Evolutionary conservation across 2,888 invertebrate species (phyloP), one percentile per base, ranked within the genome.

Genomic region (Morinoia aosen): DNA sequence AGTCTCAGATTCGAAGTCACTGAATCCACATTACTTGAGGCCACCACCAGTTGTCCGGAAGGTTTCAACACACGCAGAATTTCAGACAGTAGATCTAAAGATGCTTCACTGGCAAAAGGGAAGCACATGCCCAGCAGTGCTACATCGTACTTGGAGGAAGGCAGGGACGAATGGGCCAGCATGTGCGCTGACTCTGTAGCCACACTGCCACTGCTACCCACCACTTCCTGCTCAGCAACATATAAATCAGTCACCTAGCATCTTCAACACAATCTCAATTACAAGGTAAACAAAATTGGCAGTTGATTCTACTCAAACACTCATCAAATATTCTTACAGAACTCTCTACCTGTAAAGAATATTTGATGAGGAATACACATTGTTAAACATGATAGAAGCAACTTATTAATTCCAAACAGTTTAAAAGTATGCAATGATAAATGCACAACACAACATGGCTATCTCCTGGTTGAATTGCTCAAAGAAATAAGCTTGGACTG

Each of bases 121-220:
- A 96, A 95, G 40, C 96, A 88, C 48, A 96, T 95, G 48, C 96
- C 96, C 19, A 95, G 95, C 88, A 96, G 95, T 1, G 96, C 96
- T 64, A 95, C 76, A 95, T 96, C 96, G 56, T 96, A 96, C 88
- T 88, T 94, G 88, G 96, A 95, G 25, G 61, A 64, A 7, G 95
- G 40, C 94, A 96, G 96, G 48, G 58, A 90, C 4, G 96, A 96
- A 39, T 91, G n/a, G 16, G 48, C 48, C 58, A 96, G 90, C 96
- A 96, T 96, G 48, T 96, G 96, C 11, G 96, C 91, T 88, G 96
- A 96, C 64, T 96, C 96, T 16, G 96, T 96, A 57, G 96, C 94
- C n/a, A 96, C 96, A 57, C 95, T 95, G 5, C 96, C 96, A n/a
- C 90, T 48, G 11, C 61, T 48, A 5, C 96, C 96, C n/a, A 96